phyloP scores from a whole-genome alignment of 2,888 invertebrate species.

The Notocelia uddmanniana region DNA sequence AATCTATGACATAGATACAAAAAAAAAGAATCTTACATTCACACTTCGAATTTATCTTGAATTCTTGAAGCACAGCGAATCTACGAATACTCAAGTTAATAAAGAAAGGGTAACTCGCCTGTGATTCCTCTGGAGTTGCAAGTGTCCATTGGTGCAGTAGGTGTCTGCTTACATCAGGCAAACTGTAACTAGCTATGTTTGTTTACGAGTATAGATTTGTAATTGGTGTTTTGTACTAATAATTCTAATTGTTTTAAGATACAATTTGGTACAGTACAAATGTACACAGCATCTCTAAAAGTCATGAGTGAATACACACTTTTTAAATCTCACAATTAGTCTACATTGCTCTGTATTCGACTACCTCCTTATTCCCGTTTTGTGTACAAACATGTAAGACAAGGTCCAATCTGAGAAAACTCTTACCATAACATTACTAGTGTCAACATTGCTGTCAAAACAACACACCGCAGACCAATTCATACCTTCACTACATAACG shows the following conservation, averaged over 20 bases:
- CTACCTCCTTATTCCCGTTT: constrained; percentile 11
- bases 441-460: constrained; percentile 34
- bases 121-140: too few relatives aligned
- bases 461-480: not conserved
- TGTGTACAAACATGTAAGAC: constrained; percentile 43
- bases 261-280: too few relatives aligned
- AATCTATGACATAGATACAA: not conserved
- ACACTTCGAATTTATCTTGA: not conserved
- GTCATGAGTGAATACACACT: not conserved
- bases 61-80: too few relatives aligned
- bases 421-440: constrained; percentile 37
- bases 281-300: too few relatives aligned
- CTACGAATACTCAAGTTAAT: too few relatives aligned
- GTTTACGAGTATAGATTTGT: too few relatives aligned
- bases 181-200: not conserved
- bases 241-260: not conserved
- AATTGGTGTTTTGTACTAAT: not conserved
- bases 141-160: too few relatives aligned
- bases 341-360: not conserved
- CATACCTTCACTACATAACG: not conserved
- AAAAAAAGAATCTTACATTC: not conserved
- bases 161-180: too few relatives aligned
- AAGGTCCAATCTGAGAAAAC: constrained; percentile 42
- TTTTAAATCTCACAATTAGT: not conserved
- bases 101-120: too few relatives aligned